Conservation (phyloP, 2,113 vertebrate genomes). For the Camelus dromedarius region DNA sequence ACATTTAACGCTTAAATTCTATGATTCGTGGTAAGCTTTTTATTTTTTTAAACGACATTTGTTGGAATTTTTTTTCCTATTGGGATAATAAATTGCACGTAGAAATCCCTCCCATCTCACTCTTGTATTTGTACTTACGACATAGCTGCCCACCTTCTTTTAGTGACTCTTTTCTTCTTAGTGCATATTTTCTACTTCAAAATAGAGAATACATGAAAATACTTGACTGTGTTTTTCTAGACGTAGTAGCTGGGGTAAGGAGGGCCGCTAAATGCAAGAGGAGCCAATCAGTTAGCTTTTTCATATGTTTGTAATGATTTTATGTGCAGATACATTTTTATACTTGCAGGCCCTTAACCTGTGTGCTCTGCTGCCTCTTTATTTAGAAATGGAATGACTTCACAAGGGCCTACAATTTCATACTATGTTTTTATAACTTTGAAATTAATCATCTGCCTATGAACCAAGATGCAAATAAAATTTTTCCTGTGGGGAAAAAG, state of each 20-base stretch:
- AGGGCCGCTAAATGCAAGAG: background rate
- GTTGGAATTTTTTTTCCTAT: background rate
- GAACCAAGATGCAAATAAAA: background rate
- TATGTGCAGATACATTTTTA: background rate
- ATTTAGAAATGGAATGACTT: background rate
- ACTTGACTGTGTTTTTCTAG: background rate
- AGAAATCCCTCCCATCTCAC: background rate
- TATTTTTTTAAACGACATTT: background rate
- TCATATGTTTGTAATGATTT: background rate
- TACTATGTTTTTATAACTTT: background rate
- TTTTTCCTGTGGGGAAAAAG: background rate
- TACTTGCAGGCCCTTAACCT: background rate
- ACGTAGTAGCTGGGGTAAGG: background rate
- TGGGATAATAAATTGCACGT: background rate
- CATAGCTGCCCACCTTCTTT: background rate
- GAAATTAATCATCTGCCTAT: background rate
- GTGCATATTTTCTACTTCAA: slow-evolving; percentile 26
- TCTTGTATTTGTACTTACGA: background rate
- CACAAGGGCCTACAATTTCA: background rate
- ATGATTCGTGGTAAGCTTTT: background rate
- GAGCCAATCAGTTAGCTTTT: background rate
- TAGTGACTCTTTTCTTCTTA: background rate
- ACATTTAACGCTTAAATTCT: background rate
- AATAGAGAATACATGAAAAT: background rate
- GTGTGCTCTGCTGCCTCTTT: background rate